Evolutionary conservation across 2,888 invertebrate species (phyloP).

Genomic region (Lobophora halterata): DNA sequence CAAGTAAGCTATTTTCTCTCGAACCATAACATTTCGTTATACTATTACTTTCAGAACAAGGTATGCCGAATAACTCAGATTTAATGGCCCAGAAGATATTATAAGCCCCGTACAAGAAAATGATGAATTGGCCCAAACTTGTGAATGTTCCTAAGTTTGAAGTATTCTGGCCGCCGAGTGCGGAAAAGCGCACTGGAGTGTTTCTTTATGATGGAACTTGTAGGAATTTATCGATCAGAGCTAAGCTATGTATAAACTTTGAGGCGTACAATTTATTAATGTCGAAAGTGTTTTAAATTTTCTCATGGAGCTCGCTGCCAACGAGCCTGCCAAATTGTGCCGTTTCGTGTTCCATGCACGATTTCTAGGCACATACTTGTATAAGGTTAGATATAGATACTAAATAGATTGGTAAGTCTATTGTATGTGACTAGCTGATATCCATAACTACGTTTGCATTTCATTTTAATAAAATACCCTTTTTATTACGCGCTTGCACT

Average conservation of each 20-base stretch:
- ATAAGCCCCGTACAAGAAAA: constrained; percentile 57
- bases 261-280: constrained; percentile 31
- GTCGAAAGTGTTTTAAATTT: constrained; percentile 35
- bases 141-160: constrained; percentile 59
- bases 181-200: constrained; percentile 64
- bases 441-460: too few species aligned
- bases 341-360: constrained; percentile 28
- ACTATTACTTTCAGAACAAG: constrained; percentile 41
- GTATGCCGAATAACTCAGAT: constrained; percentile 56
- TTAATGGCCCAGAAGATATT: constrained; percentile 65
- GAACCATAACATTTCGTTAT: constrained; percentile 15
- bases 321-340: constrained; percentile 32
- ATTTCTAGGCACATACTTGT: too few species aligned
- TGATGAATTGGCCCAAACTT: constrained; percentile 66
- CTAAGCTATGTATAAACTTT: constrained; percentile 39
- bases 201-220: constrained; percentile 69
- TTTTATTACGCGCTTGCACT: too few species aligned
- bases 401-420: too few species aligned
- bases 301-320: constrained; percentile 29
- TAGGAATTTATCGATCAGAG: constrained; percentile 59
- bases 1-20: constrained; percentile 18
- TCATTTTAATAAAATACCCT: too few species aligned
- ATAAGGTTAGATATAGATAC: too few species aligned
- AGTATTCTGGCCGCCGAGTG: constrained; percentile 57
- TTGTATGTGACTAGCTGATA: too few species aligned